Evolutionary conservation across 2,888 invertebrate genomes (phyloP), one percentile per base, ranked within the genome.

Genomic region (Piscicola geometra): DNA sequence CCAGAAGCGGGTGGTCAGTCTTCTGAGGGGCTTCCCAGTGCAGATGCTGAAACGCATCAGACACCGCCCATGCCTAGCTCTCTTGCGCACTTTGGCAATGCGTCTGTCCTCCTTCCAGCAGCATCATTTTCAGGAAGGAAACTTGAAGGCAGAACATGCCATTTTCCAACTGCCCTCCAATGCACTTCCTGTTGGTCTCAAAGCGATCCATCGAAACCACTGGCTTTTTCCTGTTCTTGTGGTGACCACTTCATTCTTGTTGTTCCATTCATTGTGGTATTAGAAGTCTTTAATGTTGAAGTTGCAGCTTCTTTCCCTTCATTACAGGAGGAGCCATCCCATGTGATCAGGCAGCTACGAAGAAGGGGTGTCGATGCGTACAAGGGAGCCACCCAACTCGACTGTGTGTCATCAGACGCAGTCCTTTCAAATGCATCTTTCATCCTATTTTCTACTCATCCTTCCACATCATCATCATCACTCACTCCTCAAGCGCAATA

Each of bases 161-260:
- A 81, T 79, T 25, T 75, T 80, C 73, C 78, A 82, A 56, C 81
- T 86, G 5, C 82, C 83, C 15, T 80, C 80, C 1, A 79, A 79
- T 18, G 81, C 83, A 35, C 81, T 80, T 3, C 76, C 81, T n/a
- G 83, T 85, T 28, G 85, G 85, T 1, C 76, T 75, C 64, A 80
- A 81, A 25, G 82, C 83, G 0, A 69, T 78, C n/a, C 77, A 81
- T 33, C 84, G 83, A 74, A 84, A 84, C 78, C 83, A 83, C 77
- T 86, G 86, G 86, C 81, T 86, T 47, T 86, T 83, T 79, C 86
- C 86, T 9, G 81, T 86, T 66, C 52, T 85, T 28, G 83, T 84
- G 81, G 85, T 85, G 80, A 81, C 83, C 81, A 28, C 3, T 32
- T 25, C 5, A 21, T 25, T 1, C n/a, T 56, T 56, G 9, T 56